Conservation (phyloP, 2,113 vertebrate genomes). For the Rutilus rutilus region DNA sequence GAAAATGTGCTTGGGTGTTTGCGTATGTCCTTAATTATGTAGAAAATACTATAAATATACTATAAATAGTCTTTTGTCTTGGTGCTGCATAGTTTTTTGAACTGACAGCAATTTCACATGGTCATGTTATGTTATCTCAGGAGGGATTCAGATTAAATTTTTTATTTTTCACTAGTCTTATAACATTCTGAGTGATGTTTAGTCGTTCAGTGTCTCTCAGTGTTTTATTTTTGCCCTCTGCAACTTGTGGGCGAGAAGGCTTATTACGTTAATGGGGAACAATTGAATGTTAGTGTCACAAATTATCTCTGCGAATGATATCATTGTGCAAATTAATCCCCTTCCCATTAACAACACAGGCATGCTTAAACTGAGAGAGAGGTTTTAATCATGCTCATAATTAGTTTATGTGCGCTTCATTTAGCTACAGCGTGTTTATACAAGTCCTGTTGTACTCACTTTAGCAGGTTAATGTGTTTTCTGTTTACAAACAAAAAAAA, state of each 20-base stretch:
- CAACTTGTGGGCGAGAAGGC: conserved; percentile 28
- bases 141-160: neutral
- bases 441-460: conserved; percentile 33
- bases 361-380: conserved; percentile 27
- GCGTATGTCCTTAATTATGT: conserved; percentile 6
- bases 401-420: conserved; percentile 51
- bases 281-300: conserved; percentile 42
- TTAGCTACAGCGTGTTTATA: conserved; percentile 31
- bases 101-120: conserved; percentile 7
- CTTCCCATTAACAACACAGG: conserved; percentile 29
- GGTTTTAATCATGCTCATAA: conserved; percentile 57
- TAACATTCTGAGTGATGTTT: neutral
- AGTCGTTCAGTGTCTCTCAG: neutral
- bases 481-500: conserved; percentile 31
- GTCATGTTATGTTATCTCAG: conserved; percentile 11
- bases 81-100: neutral
- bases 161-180: neutral
- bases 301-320: conserved; percentile 36
- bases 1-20: conserved; percentile 8
- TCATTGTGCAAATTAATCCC: conserved; percentile 45
- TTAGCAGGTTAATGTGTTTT: conserved; percentile 51
- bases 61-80: neutral
- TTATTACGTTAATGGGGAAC: conserved; percentile 33
- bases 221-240: conserved; percentile 22
- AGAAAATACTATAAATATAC: neutral